Conservation (phyloP, 2,113 vertebrate species). For the Clarias gariepinus region DNA sequence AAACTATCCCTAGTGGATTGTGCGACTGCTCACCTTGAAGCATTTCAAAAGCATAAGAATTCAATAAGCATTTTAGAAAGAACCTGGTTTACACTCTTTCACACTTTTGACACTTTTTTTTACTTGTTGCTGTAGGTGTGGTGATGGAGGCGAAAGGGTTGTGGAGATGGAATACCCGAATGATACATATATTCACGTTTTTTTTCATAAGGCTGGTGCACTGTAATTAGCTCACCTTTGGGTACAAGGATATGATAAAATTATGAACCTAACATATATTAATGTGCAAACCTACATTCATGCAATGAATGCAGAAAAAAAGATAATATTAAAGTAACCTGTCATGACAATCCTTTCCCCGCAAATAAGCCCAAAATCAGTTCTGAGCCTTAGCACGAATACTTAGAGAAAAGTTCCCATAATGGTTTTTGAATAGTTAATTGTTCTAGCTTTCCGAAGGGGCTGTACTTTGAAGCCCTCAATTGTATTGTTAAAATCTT, state of each 20-base stretch:
- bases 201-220: too few relatives aligned
- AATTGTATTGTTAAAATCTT: neutral
- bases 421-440: neutral
- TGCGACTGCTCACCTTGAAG: conserved; percentile 63
- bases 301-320: neutral
- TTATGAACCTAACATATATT: neutral
- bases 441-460: neutral
- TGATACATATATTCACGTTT: neutral
- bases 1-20: conserved; percentile 56
- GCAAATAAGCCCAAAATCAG: neutral
- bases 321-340: neutral
- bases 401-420: neutral
- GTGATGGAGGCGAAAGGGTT: too few relatives aligned
- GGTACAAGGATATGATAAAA: neutral
- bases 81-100: neutral
- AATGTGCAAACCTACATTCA: neutral
- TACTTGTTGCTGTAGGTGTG: neutral
- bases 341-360: neutral
- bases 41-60: neutral
- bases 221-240: too few relatives aligned
- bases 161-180: neutral
- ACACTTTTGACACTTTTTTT: neutral
- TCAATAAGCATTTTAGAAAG: too few relatives aligned
- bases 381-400: neutral
- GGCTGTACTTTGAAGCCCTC: neutral